Percentiles rank a stretch among this genome's conserved stretches.
These are phyloP conservation scores for Myoxocephalus aenaeus DNA, from an alignment of 2,797 vertebrate species.

Conservation along the genomic window DNA sequence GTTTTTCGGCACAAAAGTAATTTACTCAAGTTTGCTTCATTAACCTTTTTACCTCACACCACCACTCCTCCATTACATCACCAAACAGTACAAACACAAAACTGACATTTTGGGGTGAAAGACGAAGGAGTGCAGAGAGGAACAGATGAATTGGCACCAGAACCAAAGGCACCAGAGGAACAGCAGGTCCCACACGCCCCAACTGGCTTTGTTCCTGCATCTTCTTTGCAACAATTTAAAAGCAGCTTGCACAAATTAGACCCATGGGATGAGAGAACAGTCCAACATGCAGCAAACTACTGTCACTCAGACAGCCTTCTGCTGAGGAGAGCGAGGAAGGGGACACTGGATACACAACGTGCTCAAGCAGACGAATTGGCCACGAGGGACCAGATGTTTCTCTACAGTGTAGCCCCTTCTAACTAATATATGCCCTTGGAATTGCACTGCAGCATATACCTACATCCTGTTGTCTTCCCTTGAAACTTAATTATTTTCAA, in stretches of 20 bases:
- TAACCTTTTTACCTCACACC: slow-evolving; percentile 49
- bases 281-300: slow-evolving; percentile 69
- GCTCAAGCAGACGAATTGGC: slow-evolving; percentile 67
- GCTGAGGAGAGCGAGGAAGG: slow-evolving; percentile 49
- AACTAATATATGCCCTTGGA: slow-evolving; percentile 56
- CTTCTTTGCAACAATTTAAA: slow-evolving; percentile 80
- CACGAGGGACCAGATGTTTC: slow-evolving; percentile 74
- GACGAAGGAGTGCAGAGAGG: slow-evolving; percentile 27
- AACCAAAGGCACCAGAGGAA: slow-evolving; percentile 68
- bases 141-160: slow-evolving; percentile 72
- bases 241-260: slow-evolving; percentile 83
- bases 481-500: slow-evolving; percentile 34
- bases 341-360: slow-evolving; percentile 57
- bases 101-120: slow-evolving; percentile 42
- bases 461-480: slow-evolving; percentile 10
- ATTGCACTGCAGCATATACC: slow-evolving; percentile 27
- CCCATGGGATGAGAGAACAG: slow-evolving; percentile 74
- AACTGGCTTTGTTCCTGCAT: slow-evolving; percentile 77
- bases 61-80: slow-evolving; percentile 31
- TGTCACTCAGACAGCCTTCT: slow-evolving; percentile 69
- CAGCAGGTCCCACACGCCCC: slow-evolving; percentile 67
- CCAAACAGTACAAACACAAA: slow-evolving; percentile 24
- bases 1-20: neutral
- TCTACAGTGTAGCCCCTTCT: slow-evolving; percentile 40
- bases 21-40: slow-evolving; percentile 16